Evolutionary conservation across 2,113 vertebrate genomes (phyloP), one percentile per base, ranked within the genome.

Genomic region (Irena cyanogastra): DNA sequence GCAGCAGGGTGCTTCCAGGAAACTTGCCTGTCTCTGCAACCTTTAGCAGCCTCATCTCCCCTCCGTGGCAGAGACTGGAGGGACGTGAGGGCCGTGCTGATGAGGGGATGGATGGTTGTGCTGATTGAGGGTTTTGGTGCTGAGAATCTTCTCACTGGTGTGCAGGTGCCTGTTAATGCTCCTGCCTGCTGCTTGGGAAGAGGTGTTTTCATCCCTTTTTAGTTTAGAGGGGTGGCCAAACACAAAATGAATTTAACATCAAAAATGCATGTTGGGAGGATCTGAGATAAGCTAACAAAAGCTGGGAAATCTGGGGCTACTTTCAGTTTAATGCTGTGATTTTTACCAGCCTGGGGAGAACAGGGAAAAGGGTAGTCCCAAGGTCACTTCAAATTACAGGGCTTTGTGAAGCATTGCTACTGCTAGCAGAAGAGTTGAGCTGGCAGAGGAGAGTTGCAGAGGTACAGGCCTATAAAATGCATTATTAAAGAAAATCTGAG

Each of bases 401-500:
- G 39, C n/a, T 93, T 79, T 83, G 69, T 74, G 84, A 83, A 79
- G 54, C 71, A 71, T 61, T 90, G 57, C 75, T 78, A 5, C 86
- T 88, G 63, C 44, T 78, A 91, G 16, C 59, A 91, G 85, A 72
- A 72, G 63, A 83, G 49, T 82, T 93, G 50, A 91, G 79, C 87
- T 84, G 80, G 59, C 86, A 90, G 80, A 93, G 41, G 90, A 87
- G 41, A 74, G 16, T 54, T 89, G 63, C 84, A 87, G 90, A 84
- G 86, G 60, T 92, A 75, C 37, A 64, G 94, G 80, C 88, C 88
- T 92, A 81, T 97, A 92, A 96, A 96, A 96, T 93, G 75, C 83
- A 92, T 97, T 95, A 92, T 95, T 94, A 80, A 97, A 94, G 93
- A 90, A 96, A 89, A 94, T 90, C 71, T 83, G 86, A 96, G 91